Evolutionary conservation across 53 echinoderm and acorn worm genomes (phyloP), one percentile per base, ranked within the genome.

Genomic region (Mesocentrotus franciscanus): DNA sequence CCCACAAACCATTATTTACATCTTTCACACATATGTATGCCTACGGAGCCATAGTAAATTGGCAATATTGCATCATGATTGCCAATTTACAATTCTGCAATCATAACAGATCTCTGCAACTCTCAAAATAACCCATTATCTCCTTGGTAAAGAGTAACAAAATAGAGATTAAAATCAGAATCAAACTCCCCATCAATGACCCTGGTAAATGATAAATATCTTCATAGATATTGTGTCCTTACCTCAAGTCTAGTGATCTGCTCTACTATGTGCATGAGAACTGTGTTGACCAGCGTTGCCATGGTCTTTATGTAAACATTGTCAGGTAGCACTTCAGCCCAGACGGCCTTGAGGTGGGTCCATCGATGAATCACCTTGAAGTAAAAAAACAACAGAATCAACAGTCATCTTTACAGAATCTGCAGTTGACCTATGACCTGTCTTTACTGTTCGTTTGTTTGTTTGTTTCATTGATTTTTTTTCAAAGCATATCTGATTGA

Each of bases 231-330:
- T n/a, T 0, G 8, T 8, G 36, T 27, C 29, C 95, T 95, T 75
- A 99, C 99, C 95, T 99, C 99, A 27, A 99, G 92, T 4, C 89
- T 70, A 3, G 96, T 96, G 13, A 99, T 95, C 78, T 99, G 97
- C 62, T 98, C 97, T 56, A 98, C 95, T 36, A 97, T 72, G 61
- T 99, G 96, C 74, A 96, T 90, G 12, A 99, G 94, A 6, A 97
- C 97, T 10, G 98, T 96, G 87, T 98, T 98, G 94, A 97, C 78
- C 49, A 99, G 97, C 2, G 98, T 98, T 91, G 98, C 95, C 97
- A 99, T 98, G 93, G 98, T 96, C 90, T 99, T 99, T 10, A 93
- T 96, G 96, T 96, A 98, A 90, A 96, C 96, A 94, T 94, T 97
- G 32, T 95, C 90, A 12, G 99, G 99, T 58, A 99, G 91, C 60